Evolutionary conservation across 2,797 vertebrate genomes (phyloP).

Genomic region (Anguilla obscura): DNA sequence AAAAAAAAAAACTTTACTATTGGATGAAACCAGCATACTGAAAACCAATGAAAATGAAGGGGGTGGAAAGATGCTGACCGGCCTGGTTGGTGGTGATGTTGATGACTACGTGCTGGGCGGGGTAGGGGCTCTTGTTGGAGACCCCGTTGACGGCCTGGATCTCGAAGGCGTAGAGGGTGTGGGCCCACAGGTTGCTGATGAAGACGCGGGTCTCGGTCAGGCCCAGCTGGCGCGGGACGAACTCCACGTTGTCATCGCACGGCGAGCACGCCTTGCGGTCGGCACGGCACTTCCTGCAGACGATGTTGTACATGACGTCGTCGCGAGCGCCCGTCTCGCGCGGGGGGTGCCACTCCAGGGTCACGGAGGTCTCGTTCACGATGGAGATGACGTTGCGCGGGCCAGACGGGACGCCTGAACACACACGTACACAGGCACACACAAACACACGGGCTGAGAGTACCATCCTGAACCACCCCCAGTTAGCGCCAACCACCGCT

Average conservation of each 20-base stretch:
- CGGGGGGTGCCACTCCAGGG: constrained; percentile 87
- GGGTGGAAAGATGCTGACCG: constrained; percentile 65
- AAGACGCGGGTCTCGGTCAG: constrained; percentile 81
- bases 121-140: constrained; percentile 89
- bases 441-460: background rate
- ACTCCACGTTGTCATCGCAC: constrained; percentile 88
- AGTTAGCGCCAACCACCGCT: background rate
- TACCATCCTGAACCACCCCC: background rate
- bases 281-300: constrained; percentile 86
- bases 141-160: constrained; percentile 89
- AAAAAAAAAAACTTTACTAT: background rate
- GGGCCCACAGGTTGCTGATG: constrained; percentile 89
- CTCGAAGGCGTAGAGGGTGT: constrained; percentile 87
- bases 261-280: constrained; percentile 84
- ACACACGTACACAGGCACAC: background rate
- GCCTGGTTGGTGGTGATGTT: constrained; percentile 97
- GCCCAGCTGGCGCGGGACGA: constrained; percentile 79
- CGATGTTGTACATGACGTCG: constrained; percentile 86
- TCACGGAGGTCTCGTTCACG: constrained; percentile 89
- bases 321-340: constrained; percentile 84
- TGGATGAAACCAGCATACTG: background rate
- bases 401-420: constrained; percentile 83
- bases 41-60: background rate
- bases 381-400: constrained; percentile 92
- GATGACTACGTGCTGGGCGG: constrained; percentile 87